phyloP scores from a whole-genome alignment of 2,888 invertebrate species.

The Ophioninae sp. region DNA sequence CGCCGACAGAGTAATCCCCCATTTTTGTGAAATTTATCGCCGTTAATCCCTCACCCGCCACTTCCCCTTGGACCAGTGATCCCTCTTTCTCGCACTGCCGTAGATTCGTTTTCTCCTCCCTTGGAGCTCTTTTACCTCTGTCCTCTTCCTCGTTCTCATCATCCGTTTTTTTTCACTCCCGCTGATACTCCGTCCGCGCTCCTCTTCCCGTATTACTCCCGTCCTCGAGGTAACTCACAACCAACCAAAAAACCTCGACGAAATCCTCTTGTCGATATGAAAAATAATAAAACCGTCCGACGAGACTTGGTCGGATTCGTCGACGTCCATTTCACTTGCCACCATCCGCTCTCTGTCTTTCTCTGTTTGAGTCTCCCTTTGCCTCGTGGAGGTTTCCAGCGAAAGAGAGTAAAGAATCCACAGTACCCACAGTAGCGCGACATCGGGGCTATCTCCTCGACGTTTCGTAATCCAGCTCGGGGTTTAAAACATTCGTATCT shows the following conservation, averaged over 20 bases:
- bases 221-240: conserved; percentile 53
- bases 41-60: conserved; percentile 79
- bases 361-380: not conserved
- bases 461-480: conserved; percentile 73
- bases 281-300: conserved; percentile 73
- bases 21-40: conserved; percentile 81
- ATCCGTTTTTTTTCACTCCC: conserved; percentile 64
- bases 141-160: conserved; percentile 55
- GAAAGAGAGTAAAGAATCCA: conserved; percentile 28
- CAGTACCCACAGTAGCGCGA: conserved; percentile 30
- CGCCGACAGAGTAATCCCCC: conserved; percentile 80
- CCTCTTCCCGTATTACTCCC: conserved; percentile 61
- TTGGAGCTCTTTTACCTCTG: conserved; percentile 1
- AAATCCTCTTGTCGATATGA: conserved; percentile 74
- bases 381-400: conserved; percentile 2
- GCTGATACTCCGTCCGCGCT: conserved; percentile 58
- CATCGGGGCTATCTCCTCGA: conserved; percentile 55
- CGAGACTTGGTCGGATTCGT: conserved; percentile 58
- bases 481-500: conserved; percentile 80
- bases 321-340: conserved; percentile 51
- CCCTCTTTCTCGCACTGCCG: conserved; percentile 64
- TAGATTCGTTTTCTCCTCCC: conserved; percentile 62
- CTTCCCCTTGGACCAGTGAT: conserved; percentile 66
- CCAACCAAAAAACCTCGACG: conserved; percentile 56
- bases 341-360: conserved; percentile 30